A percentile compares a stretch with the other conserved stretches of the same genome.
phyloP scores from a whole-genome alignment of 2,797 vertebrate species.

The Eupleurogrammus muticus region DNA sequence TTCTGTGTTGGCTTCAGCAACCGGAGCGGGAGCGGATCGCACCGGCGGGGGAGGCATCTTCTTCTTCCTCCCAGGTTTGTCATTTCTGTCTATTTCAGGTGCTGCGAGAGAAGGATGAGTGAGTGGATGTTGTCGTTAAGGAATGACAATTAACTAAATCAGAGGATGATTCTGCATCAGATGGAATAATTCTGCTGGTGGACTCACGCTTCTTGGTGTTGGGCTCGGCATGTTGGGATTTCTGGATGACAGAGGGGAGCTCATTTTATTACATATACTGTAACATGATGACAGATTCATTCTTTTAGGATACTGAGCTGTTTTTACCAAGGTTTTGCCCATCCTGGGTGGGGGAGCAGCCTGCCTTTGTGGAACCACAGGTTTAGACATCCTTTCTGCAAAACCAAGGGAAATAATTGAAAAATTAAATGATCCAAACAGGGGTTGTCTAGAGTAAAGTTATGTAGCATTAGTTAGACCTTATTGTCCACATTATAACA shows the following conservation, averaged over 20 bases:
- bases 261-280: not conserved
- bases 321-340: slow-evolving; percentile 59
- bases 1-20: slow-evolving; percentile 54
- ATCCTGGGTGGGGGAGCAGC: slow-evolving; percentile 69
- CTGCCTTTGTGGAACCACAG: slow-evolving; percentile 61
- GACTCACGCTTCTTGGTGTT: slow-evolving; percentile 76
- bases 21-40: slow-evolving; percentile 32
- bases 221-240: slow-evolving; percentile 53
- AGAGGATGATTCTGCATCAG: not conserved
- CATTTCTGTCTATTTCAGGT: slow-evolving; percentile 80
- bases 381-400: slow-evolving; percentile 63
- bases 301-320: too few relatives aligned
- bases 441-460: too few relatives aligned
- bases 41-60: slow-evolving; percentile 46
- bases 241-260: slow-evolving; percentile 48
- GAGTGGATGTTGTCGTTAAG: not conserved
- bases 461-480: too few relatives aligned
- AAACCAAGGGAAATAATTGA: slow-evolving; percentile 15
- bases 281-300: slow-evolving; percentile 6
- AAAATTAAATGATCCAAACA: too few relatives aligned
- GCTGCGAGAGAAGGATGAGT: slow-evolving; percentile 59
- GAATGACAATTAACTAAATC: not conserved
- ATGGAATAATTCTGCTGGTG: slow-evolving; percentile 7
- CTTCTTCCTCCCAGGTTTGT: slow-evolving; percentile 78
- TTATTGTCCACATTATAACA: too few relatives aligned